Base-by-base conservation (phyloP, 2,888 invertebrate species). In the Deilephila porcellus region DNA sequence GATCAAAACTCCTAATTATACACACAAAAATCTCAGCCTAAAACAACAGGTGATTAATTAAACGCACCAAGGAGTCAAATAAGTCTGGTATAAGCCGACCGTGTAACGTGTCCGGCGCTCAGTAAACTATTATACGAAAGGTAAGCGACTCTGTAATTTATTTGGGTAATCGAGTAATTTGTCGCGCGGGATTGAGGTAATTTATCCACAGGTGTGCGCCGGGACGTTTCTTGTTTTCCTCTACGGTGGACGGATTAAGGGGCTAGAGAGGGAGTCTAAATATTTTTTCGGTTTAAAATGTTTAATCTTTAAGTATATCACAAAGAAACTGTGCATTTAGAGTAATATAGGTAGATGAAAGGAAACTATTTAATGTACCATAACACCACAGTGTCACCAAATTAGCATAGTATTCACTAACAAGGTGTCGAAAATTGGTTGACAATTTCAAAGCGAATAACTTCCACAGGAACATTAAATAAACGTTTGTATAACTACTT, bases 151-250 rank as follows among this genome's bases (percentile, higher is more conserved):
- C 85, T 79, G 90, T 90, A 89, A 90, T 90, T 90, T 90, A 89
- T 90, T 88, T 88, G 84, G 87, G 89, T 90, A 90, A 90, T 90
- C 89, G 89, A 74, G 89, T 88, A 88, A 90, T 90, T 89, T 90
- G 90, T 90, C 89, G 87, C 83, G 76, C 80, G 78, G 87, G 85
- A 89, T 90, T 87, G 89, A 81, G 83, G 83, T 85, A 84, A 90
- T 90, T 87, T 88, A 86, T 90, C 83, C 84, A 77, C 87, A 89
- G 90, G 88, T 90, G 87, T 81, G 83, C 80, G 78, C 74, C 74
- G 77, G 74, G 75, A 73, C 78, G 78, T 81, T 81, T 77, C 81
- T 81, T 84, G 86, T 84, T 83, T 85, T 83, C 83, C 78, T 67
- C 73, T 45, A 8, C 17, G 19, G 52, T 20, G 73, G 53, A 37